Base-by-base conservation (phyloP, 2,113 vertebrate genomes). In the Paracanthobrama guichenoti region DNA sequence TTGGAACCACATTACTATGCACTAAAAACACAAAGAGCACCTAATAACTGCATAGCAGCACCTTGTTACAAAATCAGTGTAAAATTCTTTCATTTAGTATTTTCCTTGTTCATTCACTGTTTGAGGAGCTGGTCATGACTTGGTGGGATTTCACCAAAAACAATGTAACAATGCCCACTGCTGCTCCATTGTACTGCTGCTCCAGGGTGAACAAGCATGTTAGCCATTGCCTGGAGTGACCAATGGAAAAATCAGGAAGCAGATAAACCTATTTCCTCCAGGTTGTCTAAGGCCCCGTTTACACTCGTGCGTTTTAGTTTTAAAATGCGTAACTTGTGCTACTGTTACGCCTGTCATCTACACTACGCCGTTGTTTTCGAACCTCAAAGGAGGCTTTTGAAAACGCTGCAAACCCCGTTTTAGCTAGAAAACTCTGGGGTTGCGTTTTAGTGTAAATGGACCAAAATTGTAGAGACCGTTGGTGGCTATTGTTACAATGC, bases 161-260 rank as follows among this genome's bases (percentile, higher is more conserved):
- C 91, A 93, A 91, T 91, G 72, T 59, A 91, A 93, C 92, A 92
- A 91, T 92, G 88, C 89, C 91, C 87, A 88, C 73, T 18, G 76
- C 83, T 48, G 79, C 81, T 26, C 87, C 88, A 94, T 94, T 94
- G 93, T 95, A 88, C n/a, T n/a, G n/a, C n/a, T n/a, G n/a, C n/a
- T n/a, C n/a, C n/a, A 84, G 79, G 79, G 86, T 67, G 83, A 90
- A 93, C 91, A 91, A 91, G 91, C 87, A 79, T 57, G 71, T 48
- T 12, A 22, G 84, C 75, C 87, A 71, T 42, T 91, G 89, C 87
- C 88, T 46, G 48, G 87, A 88, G 88, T 75, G 55, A 90, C 91
- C 90, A 91, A 86, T 89, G 69, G 79, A 89, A 88, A 73, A 91
- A 84, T 72, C 85, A 89, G 93, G 92, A 95, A 93, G 89, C 91